A percentile compares a stretch with the other conserved stretches of the same genome.
These are phyloP conservation scores for Aradophagus sp. DNA, from an alignment of 1,140 invertebrate genomes.

Conservation along the genomic window DNA sequence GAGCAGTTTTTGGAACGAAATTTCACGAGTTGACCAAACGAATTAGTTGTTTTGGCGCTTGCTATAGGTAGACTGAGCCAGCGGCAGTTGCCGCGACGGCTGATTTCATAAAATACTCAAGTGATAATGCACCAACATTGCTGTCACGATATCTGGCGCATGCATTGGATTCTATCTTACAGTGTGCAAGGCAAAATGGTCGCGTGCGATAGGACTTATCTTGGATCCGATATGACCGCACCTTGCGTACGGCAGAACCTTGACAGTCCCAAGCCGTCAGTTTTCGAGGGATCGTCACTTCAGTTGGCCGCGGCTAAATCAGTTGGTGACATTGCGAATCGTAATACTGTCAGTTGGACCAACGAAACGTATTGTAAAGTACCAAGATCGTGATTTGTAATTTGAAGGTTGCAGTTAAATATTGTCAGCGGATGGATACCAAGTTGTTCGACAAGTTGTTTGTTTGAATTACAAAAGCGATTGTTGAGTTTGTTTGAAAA, in stretches of 20 bases:
- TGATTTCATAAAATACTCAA: conserved; percentile 69
- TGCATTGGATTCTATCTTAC: conserved; percentile 66
- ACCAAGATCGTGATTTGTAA: too few relatives aligned
- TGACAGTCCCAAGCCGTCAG: conserved; percentile 9
- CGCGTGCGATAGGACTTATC: conserved; percentile 67
- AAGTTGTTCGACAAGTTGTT: too few relatives aligned
- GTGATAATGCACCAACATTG: conserved; percentile 67
- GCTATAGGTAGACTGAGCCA: conserved; percentile 56
- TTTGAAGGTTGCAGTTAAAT: too few relatives aligned
- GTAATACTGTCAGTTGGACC: too few relatives aligned
- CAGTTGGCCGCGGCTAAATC: too few relatives aligned
- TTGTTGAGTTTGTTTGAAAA: too few relatives aligned
- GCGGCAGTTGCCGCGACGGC: conserved; percentile 60
- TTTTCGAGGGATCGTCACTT: conserved; percentile 11
- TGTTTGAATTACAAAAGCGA: too few relatives aligned
- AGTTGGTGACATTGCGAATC: too few relatives aligned
- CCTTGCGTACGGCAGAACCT: conserved; percentile 47
- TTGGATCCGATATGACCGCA: conserved; percentile 58
- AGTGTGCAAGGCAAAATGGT: conserved; percentile 65
- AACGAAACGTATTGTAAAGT: too few relatives aligned
- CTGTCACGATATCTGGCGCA: conserved; percentile 62
- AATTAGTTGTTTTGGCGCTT: conserved; percentile 53
- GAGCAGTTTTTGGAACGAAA: too few relatives aligned
- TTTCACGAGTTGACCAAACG: too few relatives aligned
- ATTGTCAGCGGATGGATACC: too few relatives aligned